Evolutionary conservation across 2,888 invertebrate species (phyloP).

Genomic region (Neoascia interrupta): DNA sequence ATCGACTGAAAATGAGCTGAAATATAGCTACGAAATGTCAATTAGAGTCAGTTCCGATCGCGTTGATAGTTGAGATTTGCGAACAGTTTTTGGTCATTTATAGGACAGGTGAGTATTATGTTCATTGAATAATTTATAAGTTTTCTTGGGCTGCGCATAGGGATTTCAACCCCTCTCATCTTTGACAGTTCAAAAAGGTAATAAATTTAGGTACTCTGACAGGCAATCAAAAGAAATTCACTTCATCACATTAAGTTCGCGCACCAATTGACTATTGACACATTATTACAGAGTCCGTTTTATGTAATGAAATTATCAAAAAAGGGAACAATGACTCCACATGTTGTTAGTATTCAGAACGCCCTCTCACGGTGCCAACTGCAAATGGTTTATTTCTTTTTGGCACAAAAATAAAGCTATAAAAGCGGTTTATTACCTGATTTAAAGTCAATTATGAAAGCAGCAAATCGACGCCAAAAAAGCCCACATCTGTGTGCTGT

Average conservation of each 20-base stretch:
- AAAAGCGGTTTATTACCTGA: constrained; percentile 39
- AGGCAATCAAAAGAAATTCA: constrained; percentile 7
- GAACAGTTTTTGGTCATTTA: constrained; percentile 18
- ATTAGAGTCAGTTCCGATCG: constrained; percentile 65
- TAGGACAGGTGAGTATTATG: constrained; percentile 53
- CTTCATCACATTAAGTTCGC: no score
- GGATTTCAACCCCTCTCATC: constrained; percentile 34
- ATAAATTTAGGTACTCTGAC: constrained; percentile 53
- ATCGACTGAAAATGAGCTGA: no score
- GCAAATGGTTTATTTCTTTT: constrained; percentile 24
- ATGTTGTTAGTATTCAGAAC: constrained; percentile 20
- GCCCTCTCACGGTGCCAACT: constrained; percentile 9
- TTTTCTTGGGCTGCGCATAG: constrained; percentile 13
- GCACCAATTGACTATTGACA: no score
- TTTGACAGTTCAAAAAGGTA: constrained; percentile 52
- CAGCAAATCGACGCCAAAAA: constrained; percentile 27
- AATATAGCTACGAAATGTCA: constrained; percentile 53
- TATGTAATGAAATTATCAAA: background rate
- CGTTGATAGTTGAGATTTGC: constrained; percentile 31
- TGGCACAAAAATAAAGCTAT: constrained; percentile 26
- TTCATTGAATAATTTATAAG: constrained; percentile 60
- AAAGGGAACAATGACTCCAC: constrained; percentile 50
- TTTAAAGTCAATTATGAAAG: constrained; percentile 39
- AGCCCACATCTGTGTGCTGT: constrained; percentile 7
- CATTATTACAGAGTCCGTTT: constrained; percentile 40